These are phyloP conservation scores for Caenorhabditis afra DNA, from an alignment of 2,888 invertebrate genomes.

Conservation along the genomic window DNA sequence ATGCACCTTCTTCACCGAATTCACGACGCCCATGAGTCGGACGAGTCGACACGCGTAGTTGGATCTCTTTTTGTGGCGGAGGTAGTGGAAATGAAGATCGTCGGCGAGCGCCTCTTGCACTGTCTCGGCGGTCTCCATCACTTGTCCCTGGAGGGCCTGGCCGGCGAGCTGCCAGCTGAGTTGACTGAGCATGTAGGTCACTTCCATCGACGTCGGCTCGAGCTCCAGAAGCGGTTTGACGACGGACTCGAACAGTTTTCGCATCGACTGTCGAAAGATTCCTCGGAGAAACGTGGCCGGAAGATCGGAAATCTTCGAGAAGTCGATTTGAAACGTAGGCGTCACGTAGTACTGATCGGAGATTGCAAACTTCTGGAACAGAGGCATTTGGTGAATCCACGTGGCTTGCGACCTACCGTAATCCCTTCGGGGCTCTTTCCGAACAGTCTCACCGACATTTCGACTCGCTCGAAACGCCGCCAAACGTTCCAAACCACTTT, in stretches of 20 bases:
- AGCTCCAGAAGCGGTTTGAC: constrained; percentile 47
- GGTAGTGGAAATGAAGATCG: constrained; percentile 41
- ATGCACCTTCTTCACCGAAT: constrained; percentile 38
- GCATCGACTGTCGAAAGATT: constrained; percentile 49
- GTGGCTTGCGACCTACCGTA: constrained; percentile 12
- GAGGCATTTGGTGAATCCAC: too few species aligned
- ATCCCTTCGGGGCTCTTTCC: constrained; percentile 9
- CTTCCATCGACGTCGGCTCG: constrained; percentile 50
- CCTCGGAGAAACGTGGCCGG: constrained; percentile 24
- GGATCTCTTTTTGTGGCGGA: constrained; percentile 17
- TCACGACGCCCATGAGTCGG: constrained; percentile 41
- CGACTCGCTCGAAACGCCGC: constrained; percentile 58
- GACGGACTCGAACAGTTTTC: constrained; percentile 47
- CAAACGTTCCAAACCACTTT: constrained; percentile 61
- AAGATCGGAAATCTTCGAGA: constrained; percentile 53
- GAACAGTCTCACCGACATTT: constrained; percentile 57
- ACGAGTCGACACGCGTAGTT: constrained; percentile 47
- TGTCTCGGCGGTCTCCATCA: constrained; percentile 32
- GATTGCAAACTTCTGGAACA: constrained; percentile 45
- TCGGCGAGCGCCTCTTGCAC: constrained; percentile 37
- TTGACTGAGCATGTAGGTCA: constrained; percentile 61
- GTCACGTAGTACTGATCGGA: constrained; percentile 21
- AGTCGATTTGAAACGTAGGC: constrained; percentile 40
- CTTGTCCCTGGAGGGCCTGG: constrained; percentile 40
- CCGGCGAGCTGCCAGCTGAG: constrained; percentile 54